Evolutionary conservation across 2,113 vertebrate genomes (phyloP), one percentile per base, ranked within the genome.

Genomic region (Anas platyrhynchos): DNA sequence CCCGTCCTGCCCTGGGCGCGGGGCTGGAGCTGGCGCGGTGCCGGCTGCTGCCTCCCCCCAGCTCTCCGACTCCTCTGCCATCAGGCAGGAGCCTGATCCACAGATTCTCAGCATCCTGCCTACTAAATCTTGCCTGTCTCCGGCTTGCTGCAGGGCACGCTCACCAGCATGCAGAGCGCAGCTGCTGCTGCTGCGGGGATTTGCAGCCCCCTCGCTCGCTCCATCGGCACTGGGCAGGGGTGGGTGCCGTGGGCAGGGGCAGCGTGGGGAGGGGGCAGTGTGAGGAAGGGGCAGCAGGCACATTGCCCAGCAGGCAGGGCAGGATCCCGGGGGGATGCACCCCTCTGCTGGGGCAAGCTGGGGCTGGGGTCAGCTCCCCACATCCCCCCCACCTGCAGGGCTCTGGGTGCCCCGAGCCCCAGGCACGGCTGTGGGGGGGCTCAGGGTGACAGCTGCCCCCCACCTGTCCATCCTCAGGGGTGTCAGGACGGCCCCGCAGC

Each of bases 211-310:
- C 11, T 41, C 2, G 1, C 67, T 36, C 26, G 1, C 11, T 50
- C 31, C 25, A 2, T 38, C 56, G 43, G 56, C 0, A 0, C 23
- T 0, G 0, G 68, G 50, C 63, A 34, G 38, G 29, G 55, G 11
- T 3, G 3, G 73, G n/a, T 27, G 46, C 11, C 7, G 16, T 9
- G 22, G 26, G 27, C 11, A 21, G 62, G 17, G 63, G 38, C 63
- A 43, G 38, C 1, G 6, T 20, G 17, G 62, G 62, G 11, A 8
- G 9, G 44, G 7, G 44, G 48, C 48, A 50, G 48, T 11, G 22
- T 6, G 13, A 5, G 7, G 46, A 10, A 20, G 48, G 48, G 11
- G 22, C 48, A 50, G 48, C 48, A 12, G 11, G 48, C 58, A 15
- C 31, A 15, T 23, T 17, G 82, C 27, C 61, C 2, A 3, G 38